These are phyloP conservation scores for Drosophila repleta DNA, from an alignment of 1,140 invertebrate species.

Conservation along the genomic window DNA sequence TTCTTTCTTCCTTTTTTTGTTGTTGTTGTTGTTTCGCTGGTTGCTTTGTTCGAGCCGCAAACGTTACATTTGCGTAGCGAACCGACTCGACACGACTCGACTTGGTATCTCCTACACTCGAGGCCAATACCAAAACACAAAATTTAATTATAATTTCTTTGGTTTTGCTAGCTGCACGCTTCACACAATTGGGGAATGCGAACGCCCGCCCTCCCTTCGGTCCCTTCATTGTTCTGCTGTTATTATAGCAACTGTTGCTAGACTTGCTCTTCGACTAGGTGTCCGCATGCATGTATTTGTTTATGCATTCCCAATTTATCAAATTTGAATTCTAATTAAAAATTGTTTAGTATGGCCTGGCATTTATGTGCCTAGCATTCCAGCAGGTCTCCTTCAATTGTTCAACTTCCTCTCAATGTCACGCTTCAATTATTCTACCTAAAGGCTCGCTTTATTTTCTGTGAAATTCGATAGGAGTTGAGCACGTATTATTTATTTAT, in stretches of 20 bases:
- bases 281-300: not conserved
- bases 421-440: not conserved
- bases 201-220: not conserved
- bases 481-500: not conserved
- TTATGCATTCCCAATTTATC: not conserved
- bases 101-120: not conserved
- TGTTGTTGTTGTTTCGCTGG: constrained; percentile 34
- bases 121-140: constrained; percentile 45
- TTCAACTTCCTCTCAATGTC: not conserved
- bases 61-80: constrained; percentile 21
- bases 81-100: not conserved
- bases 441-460: not conserved
- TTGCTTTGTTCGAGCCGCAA: constrained; percentile 51
- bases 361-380: too few relatives aligned
- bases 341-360: not conserved
- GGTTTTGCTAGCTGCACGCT: constrained; percentile 21
- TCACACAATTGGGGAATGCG: constrained; percentile 19
- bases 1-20: constrained; percentile 7
- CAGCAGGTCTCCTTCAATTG: not conserved
- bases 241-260: constrained; percentile 8
- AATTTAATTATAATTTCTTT: constrained; percentile 62
- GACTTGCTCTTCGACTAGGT: not conserved
- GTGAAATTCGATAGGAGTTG: constrained; percentile 9
- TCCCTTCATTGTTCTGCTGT: not conserved
- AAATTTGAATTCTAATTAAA: constrained; percentile 6